A percentile compares a stretch with the other conserved stretches of the same genome.
Evolutionary conservation across 2,113 vertebrate genomes (phyloP).

Genomic region (Rhinopithecus roxellana): DNA sequence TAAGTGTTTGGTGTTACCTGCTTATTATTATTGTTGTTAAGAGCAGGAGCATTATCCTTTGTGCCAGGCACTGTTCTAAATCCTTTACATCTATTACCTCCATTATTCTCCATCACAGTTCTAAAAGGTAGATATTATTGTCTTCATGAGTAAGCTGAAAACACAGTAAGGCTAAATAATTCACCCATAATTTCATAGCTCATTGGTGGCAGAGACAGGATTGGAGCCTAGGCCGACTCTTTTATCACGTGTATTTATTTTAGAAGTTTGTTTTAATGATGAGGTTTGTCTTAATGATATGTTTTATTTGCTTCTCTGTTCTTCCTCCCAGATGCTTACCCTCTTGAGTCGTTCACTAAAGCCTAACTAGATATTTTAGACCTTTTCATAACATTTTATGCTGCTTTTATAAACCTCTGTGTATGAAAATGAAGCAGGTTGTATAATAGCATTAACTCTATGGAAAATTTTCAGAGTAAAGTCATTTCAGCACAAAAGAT

Average conservation of each 20-base stretch:
- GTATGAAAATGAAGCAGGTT: slow-evolving; percentile 14
- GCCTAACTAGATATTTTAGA: slow-evolving; percentile 14
- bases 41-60: not conserved
- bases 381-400: not conserved
- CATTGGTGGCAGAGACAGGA: not conserved
- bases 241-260: not conserved
- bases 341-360: not conserved
- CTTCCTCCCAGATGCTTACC: not conserved
- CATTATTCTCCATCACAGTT: not conserved
- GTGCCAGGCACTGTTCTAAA: not conserved
- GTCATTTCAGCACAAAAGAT: slow-evolving; percentile 13
- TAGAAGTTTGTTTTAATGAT: not conserved
- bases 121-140: not conserved
- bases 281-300: not conserved
- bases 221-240: not conserved
- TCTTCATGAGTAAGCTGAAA: not conserved
- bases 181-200: not conserved
- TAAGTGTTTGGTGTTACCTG: not conserved
- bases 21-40: not conserved
- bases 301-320: slow-evolving; percentile 9
- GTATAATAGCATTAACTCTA: not conserved
- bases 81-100: not conserved
- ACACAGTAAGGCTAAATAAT: not conserved
- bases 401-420: not conserved
- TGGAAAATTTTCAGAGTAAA: slow-evolving; percentile 36